Percentiles rank a stretch among this genome's conserved stretches.
Evolutionary conservation across 2,113 vertebrate species (phyloP).

Genomic region (Trematomus loennbergii): DNA sequence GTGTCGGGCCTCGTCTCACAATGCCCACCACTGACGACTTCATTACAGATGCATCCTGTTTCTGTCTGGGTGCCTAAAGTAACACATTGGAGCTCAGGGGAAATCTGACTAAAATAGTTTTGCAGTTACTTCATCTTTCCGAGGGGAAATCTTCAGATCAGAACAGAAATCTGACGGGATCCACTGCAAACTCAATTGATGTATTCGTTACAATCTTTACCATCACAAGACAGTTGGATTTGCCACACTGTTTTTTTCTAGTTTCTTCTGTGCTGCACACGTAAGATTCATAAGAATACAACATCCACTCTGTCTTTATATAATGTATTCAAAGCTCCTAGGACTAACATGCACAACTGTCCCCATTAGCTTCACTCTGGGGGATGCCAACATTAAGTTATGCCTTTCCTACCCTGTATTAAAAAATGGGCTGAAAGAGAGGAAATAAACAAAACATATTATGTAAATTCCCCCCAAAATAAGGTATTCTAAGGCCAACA

Average conservation of each 20-base stretch:
- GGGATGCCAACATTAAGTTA: slow-evolving; percentile 2
- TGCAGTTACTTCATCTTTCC: slow-evolving; percentile 1
- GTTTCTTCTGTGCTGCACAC: background rate
- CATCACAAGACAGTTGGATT: background rate
- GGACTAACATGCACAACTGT: background rate
- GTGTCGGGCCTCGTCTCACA: slow-evolving; percentile 1
- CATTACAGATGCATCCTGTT: slow-evolving; percentile 54
- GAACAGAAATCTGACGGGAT: slow-evolving; percentile 6
- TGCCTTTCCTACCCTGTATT: background rate
- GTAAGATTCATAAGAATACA: background rate
- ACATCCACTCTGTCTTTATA: background rate
- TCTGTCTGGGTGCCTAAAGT: slow-evolving; percentile 33
- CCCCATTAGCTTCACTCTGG: slow-evolving; percentile 2
- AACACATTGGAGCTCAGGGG: slow-evolving; percentile 26
- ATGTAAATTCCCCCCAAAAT: background rate
- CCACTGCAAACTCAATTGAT: background rate
- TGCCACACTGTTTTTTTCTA: background rate
- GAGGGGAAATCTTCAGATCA: slow-evolving; percentile 6
- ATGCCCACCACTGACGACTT: slow-evolving; percentile 31
- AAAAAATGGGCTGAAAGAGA: no score
- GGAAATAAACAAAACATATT: background rate
- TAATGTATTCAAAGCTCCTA: background rate
- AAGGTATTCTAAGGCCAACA: background rate
- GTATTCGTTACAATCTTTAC: background rate
- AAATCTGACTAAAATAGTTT: slow-evolving; percentile 40